Conservation (phyloP, 2,113 vertebrate species). For the Monopterus albus region DNA sequence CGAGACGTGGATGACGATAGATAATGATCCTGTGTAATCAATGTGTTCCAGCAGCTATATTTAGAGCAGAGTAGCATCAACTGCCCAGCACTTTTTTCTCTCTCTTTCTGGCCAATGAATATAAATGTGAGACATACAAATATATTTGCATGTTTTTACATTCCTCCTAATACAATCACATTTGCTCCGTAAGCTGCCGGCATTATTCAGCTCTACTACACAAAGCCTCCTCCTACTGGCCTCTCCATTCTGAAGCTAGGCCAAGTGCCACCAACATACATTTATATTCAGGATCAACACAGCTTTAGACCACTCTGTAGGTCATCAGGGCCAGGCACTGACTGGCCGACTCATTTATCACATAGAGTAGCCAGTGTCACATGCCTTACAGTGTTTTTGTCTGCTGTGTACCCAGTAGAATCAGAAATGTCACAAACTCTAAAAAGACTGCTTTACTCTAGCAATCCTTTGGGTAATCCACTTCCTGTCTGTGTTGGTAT, state of each 20-base stretch:
- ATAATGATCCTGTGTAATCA: constrained; percentile 57
- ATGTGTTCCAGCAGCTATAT: constrained; percentile 54
- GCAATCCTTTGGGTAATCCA: constrained; percentile 68
- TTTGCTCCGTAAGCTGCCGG: constrained; percentile 11
- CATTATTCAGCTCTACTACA: constrained; percentile 10
- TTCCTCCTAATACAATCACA: neutral
- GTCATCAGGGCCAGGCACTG: constrained; percentile 27
- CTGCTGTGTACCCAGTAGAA: constrained; percentile 11
- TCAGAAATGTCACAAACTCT: constrained; percentile 32
- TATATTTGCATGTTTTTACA: constrained; percentile 47
- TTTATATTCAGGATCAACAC: constrained; percentile 42
- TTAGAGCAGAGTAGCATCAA: constrained; percentile 49
- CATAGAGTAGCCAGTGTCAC: constrained; percentile 7
- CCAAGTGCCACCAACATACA: constrained; percentile 26
- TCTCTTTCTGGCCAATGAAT: constrained; percentile 1
- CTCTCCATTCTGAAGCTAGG: constrained; percentile 3
- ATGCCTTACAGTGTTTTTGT: neutral
- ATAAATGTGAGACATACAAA: constrained; percentile 10
- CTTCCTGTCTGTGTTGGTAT: constrained; percentile 55
- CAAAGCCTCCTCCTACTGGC: neutral
- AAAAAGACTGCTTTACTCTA: constrained; percentile 55
- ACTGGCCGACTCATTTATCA: constrained; percentile 20
- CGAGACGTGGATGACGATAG: constrained; percentile 15
- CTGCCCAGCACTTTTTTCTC: constrained; percentile 11
- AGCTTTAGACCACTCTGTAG: constrained; percentile 32